phyloP scores from a whole-genome alignment of 2,888 invertebrate species.

The Metacarcinus magister region DNA sequence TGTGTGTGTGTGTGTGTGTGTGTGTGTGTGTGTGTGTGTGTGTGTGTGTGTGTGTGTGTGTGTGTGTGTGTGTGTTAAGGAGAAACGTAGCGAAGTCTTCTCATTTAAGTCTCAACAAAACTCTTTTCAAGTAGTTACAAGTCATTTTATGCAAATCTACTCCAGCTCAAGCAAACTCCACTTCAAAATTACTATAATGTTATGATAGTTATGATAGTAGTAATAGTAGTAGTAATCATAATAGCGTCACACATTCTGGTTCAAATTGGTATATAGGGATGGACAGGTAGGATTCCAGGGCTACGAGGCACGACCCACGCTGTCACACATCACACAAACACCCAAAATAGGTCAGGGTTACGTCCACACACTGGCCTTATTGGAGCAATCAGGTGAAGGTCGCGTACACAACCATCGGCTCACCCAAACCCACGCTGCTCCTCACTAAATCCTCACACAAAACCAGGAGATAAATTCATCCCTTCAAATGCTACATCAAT shows the following conservation, averaged over 20 bases:
- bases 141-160: too few species aligned
- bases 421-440: background rate
- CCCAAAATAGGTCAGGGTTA: background rate
- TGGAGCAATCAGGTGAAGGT: background rate
- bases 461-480: background rate
- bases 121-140: too few species aligned
- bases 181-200: too few species aligned
- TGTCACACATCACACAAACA: background rate
- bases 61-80: background rate
- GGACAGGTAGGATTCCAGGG: background rate
- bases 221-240: background rate
- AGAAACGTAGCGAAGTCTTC: too few species aligned
- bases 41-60: conserved; percentile 60
- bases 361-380: background rate
- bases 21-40: conserved; percentile 63
- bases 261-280: background rate
- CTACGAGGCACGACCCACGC: background rate
- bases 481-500: background rate
- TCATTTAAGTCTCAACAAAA: too few species aligned
- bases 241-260: too few species aligned
- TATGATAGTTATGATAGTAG: background rate
- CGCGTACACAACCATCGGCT: background rate
- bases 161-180: too few species aligned
- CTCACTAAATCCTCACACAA: background rate
- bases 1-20: background rate